Evolutionary conservation across 2,888 invertebrate genomes (phyloP).

Genomic region (Unio pictorum): DNA sequence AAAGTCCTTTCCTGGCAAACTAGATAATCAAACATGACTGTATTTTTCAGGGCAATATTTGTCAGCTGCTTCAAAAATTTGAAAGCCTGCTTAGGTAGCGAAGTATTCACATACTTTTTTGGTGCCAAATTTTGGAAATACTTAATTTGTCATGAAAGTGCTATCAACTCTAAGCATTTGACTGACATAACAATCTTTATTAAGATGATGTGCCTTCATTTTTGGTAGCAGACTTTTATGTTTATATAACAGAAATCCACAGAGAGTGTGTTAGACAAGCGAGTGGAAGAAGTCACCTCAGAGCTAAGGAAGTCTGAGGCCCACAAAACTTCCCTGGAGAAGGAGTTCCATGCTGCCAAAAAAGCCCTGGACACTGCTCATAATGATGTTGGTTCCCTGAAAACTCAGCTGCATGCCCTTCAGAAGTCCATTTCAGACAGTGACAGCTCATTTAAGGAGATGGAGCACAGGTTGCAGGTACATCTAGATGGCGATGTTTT

Average conservation of each 20-base stretch:
- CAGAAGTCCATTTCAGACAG: conserved; percentile 52
- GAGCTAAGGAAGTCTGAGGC: conserved; percentile 64
- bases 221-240: not conserved
- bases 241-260: conserved; percentile 45
- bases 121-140: no score
- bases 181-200: no score
- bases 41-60: no score
- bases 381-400: conserved; percentile 77
- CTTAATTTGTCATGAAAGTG: no score
- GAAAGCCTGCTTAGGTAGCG: no score
- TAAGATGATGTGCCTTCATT: no score
- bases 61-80: no score
- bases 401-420: conserved; percentile 69
- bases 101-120: no score
- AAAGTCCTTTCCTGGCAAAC: no score
- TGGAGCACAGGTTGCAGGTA: conserved; percentile 75
- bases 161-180: no score
- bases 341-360: conserved; percentile 54
- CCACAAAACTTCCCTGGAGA: conserved; percentile 36
- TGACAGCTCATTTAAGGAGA: conserved; percentile 47
- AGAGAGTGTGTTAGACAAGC: conserved; percentile 50
- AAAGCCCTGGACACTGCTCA: conserved; percentile 73
- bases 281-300: conserved; percentile 74
- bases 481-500: conserved; percentile 43
- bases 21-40: no score